Percentiles rank a stretch among this genome's conserved stretches.
Conservation (phyloP, 2,113 vertebrate genomes). For the Excalfactoria chinensis region DNA sequence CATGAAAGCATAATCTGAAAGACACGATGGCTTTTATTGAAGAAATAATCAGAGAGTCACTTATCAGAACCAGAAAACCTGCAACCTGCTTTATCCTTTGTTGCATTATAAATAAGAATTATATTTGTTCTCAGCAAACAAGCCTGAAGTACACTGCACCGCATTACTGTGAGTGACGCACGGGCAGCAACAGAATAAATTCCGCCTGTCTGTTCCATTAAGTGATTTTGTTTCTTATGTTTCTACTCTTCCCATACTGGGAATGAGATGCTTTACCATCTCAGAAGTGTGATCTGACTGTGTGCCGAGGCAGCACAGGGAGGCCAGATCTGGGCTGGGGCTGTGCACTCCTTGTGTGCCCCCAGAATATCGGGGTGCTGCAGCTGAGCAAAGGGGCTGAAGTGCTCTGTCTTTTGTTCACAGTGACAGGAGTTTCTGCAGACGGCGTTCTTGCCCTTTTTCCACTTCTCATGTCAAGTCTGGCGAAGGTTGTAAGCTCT, state of each 20-base stretch:
- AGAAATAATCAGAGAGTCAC: slow-evolving; percentile 52
- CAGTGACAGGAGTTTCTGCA: not conserved
- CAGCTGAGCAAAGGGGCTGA: not conserved
- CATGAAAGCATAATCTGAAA: slow-evolving; percentile 37
- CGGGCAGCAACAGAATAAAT: not conserved
- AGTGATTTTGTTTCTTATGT: not conserved
- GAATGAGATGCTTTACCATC: not conserved
- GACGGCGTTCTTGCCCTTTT: not conserved
- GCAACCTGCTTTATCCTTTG: slow-evolving; percentile 48
- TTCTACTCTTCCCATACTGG: not conserved
- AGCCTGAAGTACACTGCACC: slow-evolving; percentile 5
- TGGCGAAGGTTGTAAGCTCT: not conserved
- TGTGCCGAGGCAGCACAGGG: not conserved
- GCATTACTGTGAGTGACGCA: not conserved
- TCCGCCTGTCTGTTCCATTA: slow-evolving; percentile 33
- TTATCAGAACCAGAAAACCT: slow-evolving; percentile 38
- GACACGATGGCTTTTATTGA: slow-evolving; percentile 4
- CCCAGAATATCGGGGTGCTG: not conserved
- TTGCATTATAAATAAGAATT: slow-evolving; percentile 71
- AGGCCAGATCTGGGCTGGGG: not conserved
- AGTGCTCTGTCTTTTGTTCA: not conserved
- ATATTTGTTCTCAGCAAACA: slow-evolving; percentile 50
- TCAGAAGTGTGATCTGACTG: not conserved
- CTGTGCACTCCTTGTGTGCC: not conserved
- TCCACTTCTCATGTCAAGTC: not conserved